phyloP scores from a whole-genome alignment of 2,113 vertebrate genomes.

The Apodemus sylvaticus region DNA sequence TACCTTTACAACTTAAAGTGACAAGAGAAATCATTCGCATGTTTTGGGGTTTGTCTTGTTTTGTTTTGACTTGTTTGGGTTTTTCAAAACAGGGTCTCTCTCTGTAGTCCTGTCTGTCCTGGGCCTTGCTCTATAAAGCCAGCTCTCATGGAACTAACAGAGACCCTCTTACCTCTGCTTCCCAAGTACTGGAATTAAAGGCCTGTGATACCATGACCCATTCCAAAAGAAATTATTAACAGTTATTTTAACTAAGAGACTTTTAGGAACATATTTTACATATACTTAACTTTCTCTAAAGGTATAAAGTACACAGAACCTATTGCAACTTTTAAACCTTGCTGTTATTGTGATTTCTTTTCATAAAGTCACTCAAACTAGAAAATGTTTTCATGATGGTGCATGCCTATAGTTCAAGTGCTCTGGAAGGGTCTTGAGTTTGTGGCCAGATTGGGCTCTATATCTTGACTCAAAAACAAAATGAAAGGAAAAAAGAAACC shows the following conservation, averaged over 20 bases:
- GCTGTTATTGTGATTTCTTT: slow-evolving; percentile 39
- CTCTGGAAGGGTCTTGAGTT: neutral
- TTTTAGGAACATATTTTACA: slow-evolving; percentile 10
- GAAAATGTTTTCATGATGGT: neutral
- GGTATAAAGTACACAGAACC: neutral
- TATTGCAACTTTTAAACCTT: neutral
- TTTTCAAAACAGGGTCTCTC: neutral
- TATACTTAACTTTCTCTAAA: slow-evolving; percentile 5
- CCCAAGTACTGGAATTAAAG: neutral
- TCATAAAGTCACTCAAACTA: neutral
- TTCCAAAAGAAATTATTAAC: slow-evolving; percentile 3
- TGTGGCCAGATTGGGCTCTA: neutral
- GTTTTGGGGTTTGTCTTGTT: neutral
- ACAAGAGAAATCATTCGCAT: slow-evolving; percentile 9
- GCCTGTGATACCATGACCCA: neutral
- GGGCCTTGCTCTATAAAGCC: neutral
- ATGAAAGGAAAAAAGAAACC: neutral
- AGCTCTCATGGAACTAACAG: neutral
- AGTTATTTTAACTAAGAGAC: slow-evolving; percentile 25
- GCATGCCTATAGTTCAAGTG: neutral
- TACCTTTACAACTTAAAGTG: neutral
- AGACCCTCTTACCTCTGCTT: neutral
- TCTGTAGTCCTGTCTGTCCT: neutral
- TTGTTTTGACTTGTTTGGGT: neutral
- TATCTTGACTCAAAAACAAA: neutral